phyloP scores from a whole-genome alignment of 2,888 invertebrate genomes.

The Orthosia cruda region DNA sequence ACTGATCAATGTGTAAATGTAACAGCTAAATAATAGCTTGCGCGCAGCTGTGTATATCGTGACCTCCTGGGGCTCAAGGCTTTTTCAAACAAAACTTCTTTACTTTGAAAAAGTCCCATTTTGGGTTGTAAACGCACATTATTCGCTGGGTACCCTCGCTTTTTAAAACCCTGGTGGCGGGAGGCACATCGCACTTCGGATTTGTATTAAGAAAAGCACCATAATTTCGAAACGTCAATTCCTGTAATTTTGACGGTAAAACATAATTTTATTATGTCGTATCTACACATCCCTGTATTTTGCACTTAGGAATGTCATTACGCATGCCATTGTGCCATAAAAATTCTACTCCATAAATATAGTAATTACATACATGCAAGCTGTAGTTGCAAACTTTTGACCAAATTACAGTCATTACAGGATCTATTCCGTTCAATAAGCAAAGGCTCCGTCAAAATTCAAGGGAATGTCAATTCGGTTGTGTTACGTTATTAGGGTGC shows the following conservation, averaged over 20 bases:
- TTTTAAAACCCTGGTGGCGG: conserved; percentile 89
- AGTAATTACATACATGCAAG: not conserved
- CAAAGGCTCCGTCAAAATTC: conserved; percentile 3
- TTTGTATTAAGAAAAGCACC: conserved; percentile 23
- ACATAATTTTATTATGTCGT: not conserved
- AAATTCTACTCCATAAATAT: too few relatives aligned
- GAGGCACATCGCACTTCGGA: conserved; percentile 73
- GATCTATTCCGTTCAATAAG: too few relatives aligned
- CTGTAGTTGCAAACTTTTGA: not conserved
- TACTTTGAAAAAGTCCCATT: conserved; percentile 75
- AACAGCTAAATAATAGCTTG: conserved; percentile 89
- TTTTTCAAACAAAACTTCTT: conserved; percentile 76
- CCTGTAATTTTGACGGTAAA: conserved; percentile 13
- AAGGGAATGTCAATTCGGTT: not conserved
- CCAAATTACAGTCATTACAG: not conserved
- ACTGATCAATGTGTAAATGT: conserved; percentile 75
- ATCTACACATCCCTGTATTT: not conserved
- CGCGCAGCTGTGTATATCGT: conserved; percentile 91
- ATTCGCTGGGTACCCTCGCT: conserved; percentile 85
- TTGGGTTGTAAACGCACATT: conserved; percentile 78
- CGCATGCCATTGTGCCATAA: conserved; percentile 4
- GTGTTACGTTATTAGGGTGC: conserved; percentile 14
- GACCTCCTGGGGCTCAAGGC: conserved; percentile 86
- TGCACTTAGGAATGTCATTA: not conserved
- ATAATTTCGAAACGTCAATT: not conserved